A percentile compares a stretch with the other conserved stretches of the same genome.
phyloP scores from a whole-genome alignment of 2,797 vertebrate genomes.

The Fringilla coelebs region DNA sequence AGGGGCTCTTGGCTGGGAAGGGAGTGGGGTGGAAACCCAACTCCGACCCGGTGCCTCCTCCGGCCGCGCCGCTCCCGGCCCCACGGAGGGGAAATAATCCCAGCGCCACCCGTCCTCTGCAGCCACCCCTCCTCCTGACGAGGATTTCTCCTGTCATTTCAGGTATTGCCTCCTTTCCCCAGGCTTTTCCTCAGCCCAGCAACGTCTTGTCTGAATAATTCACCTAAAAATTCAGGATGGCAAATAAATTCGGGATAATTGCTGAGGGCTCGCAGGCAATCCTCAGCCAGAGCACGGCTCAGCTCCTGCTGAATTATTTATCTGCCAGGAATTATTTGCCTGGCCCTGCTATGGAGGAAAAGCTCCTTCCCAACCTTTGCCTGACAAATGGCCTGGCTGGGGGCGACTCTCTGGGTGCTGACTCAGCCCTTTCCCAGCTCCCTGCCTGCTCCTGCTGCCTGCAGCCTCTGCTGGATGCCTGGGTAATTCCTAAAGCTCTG shows the following conservation, averaged over 20 bases:
- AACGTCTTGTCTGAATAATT: not conserved
- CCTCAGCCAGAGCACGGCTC: not conserved
- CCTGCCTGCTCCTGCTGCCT: not conserved
- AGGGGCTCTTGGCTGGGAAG: not conserved
- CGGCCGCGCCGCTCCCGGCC: not conserved
- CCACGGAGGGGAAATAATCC: not conserved
- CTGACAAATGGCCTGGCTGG: not conserved
- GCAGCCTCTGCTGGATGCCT: not conserved
- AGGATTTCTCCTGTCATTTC: not conserved
- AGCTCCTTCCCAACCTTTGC: slow-evolving; percentile 28
- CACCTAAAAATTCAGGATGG: not conserved
- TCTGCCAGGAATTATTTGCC: not conserved
- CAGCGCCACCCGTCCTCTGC: fast-evolving
- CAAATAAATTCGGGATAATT: slow-evolving; percentile 6
- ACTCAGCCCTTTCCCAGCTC: not conserved
- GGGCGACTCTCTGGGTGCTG: not conserved
- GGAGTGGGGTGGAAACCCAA: not conserved
- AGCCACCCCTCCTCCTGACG: fast-evolving
- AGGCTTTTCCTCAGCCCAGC: not conserved
- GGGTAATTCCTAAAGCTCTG: not conserved
- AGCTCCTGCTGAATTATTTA: slow-evolving; percentile 47
- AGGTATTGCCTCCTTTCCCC: not conserved
- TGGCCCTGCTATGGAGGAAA: not conserved
- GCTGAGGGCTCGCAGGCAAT: not conserved
- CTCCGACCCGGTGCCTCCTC: fast-evolving